Base-by-base conservation (phyloP, 2,888 invertebrate species). In the Mayetiola destructor region DNA sequence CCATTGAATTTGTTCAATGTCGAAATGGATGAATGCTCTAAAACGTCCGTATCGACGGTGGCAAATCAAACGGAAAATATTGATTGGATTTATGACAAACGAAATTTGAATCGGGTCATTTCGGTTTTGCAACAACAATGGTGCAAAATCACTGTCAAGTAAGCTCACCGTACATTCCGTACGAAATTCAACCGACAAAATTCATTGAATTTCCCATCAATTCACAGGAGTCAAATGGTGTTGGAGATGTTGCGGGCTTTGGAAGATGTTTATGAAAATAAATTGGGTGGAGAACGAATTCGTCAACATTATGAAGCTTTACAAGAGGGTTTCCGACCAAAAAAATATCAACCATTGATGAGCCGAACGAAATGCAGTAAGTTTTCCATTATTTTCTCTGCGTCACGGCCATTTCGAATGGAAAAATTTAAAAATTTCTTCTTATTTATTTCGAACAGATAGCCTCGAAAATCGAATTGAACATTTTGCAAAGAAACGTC, bases 1-100 rank as follows among this genome's bases (percentile, higher is more conserved):
- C 94, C 95, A 0, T 72, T 96, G 30, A 89, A 89, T 71, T 75
- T 96, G 14, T 94, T 84, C 70, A 74, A 82, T 54, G 86, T 87
- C 62, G 73, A 75, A 30, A 73, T 73, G 59, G 65, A 70, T 16
- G 60, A 59, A 42, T 66, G 68, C 56, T 69, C 74, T 14, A 66
- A 57, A 16, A n/a, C 10, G 36, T 20, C 32, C 1, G 36, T 29
- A n/a, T 18, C 32, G 58, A 53, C 42, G 4, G 57, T 40, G 23
- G 16, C 55, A 12, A 40, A 42, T 76, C 29, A 56, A n/a, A 27
- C 10, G 66, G 66, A 67, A 16, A 55, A 64, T 60, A 75, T 54
- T 62, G 55, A 76, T 10, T 87, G 86, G 86, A 64, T 74, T 42
- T 73, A 74, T 59, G 78, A 79, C 55, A 65, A 72, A 39, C 76